A percentile compares a stretch with the other conserved stretches of the same genome.
Evolutionary conservation across 2,888 invertebrate species (phyloP).

Genomic region (Peribatodes rhomboidaria): DNA sequence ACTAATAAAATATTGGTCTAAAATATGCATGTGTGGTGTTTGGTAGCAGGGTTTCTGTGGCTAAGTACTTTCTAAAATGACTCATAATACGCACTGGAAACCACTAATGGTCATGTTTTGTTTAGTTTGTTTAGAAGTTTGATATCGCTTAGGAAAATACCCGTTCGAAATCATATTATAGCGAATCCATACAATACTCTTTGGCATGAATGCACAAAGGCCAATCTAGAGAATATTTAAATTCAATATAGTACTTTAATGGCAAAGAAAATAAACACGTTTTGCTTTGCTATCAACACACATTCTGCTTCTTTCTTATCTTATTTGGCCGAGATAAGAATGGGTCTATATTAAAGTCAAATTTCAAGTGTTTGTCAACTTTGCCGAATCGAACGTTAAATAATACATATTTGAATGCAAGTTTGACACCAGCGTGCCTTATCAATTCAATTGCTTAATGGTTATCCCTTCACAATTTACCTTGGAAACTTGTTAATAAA

Average conservation of each 20-base stretch:
- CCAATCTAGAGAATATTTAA: not conserved
- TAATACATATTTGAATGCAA: conserved; percentile 39
- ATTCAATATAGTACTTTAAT: not conserved
- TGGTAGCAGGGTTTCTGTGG: conserved; percentile 24
- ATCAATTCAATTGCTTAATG: conserved; percentile 51
- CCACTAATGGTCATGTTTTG: not conserved
- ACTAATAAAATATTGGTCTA: conserved; percentile 24
- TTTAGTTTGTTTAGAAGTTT: not conserved
- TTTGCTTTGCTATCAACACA: conserved; percentile 13
- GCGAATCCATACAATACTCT: no score
- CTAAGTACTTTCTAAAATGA: conserved; percentile 55
- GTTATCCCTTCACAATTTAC: conserved; percentile 73
- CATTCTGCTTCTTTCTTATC: conserved; percentile 43
- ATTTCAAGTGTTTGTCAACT: conserved; percentile 34
- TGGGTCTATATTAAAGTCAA: conserved; percentile 35
- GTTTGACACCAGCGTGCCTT: conserved; percentile 51
- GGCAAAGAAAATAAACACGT: conserved; percentile 3
- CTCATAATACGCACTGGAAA: conserved; percentile 14
- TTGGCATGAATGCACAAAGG: not conserved
- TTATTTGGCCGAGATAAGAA: conserved; percentile 47
- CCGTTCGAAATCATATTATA: not conserved
- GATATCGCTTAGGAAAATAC: not conserved
- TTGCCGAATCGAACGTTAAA: conserved; percentile 35
- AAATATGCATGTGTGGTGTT: conserved; percentile 34
- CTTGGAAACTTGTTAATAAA: conserved; percentile 67